These are phyloP conservation scores for Yponomeuta cagnagella DNA, from an alignment of 2,888 invertebrate species.

Conservation along the genomic window DNA sequence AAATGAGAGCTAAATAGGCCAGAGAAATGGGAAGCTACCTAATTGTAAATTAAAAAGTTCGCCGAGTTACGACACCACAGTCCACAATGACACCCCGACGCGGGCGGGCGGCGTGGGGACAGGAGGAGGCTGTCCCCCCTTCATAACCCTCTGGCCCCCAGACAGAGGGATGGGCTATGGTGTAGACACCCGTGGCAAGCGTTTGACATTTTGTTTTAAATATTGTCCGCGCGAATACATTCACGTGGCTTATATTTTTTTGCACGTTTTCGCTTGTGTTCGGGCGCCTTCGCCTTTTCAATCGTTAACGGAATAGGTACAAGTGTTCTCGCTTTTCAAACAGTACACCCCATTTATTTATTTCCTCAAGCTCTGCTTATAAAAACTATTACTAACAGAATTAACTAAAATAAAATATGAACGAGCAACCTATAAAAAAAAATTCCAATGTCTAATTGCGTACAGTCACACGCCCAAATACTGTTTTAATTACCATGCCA, in stretches of 20 bases:
- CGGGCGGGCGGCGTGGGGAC: constrained; percentile 34
- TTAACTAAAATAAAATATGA: background rate
- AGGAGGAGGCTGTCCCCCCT: constrained; percentile 24
- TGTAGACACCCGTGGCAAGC: constrained; percentile 69
- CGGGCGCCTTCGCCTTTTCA: constrained; percentile 35
- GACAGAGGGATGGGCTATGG: constrained; percentile 36
- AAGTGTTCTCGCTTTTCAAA: background rate
- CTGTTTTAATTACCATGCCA: constrained; percentile 50
- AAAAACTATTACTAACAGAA: background rate
- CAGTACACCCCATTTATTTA: too few relatives aligned
- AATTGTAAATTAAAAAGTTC: constrained; percentile 77
- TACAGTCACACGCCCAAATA: constrained; percentile 2
- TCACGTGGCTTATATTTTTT: constrained; percentile 66
- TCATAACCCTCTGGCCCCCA: constrained; percentile 27
- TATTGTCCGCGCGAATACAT: constrained; percentile 73
- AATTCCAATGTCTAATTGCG: constrained; percentile 1
- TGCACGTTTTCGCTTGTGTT: constrained; percentile 32
- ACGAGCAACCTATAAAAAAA: background rate
- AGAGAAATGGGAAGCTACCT: constrained; percentile 76
- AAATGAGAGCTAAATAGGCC: constrained; percentile 75
- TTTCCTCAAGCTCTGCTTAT: too few relatives aligned
- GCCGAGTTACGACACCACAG: constrained; percentile 76
- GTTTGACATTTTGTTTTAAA: constrained; percentile 76
- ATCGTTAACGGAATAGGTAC: constrained; percentile 1
- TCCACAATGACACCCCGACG: constrained; percentile 71